Conservation (phyloP, 2,888 invertebrate species). For the Nasonovia ribisnigri region DNA sequence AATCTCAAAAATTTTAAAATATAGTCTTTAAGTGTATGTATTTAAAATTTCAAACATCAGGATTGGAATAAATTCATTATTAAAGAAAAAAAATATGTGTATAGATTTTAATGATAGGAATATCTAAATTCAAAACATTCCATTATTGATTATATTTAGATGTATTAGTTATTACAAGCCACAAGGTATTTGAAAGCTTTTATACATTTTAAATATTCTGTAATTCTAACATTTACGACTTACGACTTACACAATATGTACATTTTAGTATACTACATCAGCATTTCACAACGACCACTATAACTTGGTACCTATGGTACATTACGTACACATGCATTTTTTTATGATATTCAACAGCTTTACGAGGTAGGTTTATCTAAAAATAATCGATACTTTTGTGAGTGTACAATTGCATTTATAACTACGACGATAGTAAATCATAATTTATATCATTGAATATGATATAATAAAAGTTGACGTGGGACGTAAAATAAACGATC, state of each 20-base stretch:
- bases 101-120: neutral
- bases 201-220: neutral
- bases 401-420: neutral
- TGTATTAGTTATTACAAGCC: too few relatives aligned
- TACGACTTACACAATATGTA: too few relatives aligned
- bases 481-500: neutral
- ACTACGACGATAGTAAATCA: neutral
- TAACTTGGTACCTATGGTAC: too few relatives aligned
- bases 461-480: neutral
- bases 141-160: neutral
- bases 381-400: neutral
- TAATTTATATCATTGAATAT: neutral
- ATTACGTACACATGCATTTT: neutral
- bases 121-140: neutral
- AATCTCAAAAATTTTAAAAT: too few relatives aligned
- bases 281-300: neutral
- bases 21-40: too few relatives aligned
- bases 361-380: too few relatives aligned
- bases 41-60: too few relatives aligned
- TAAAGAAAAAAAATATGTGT: neutral
- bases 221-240: too few relatives aligned
- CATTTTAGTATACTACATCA: neutral
- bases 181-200: neutral
- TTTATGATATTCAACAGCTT: neutral
- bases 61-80: too few relatives aligned